Evolutionary conservation across 1,140 invertebrate genomes (phyloP).

Genomic region (Lucilia sericata): DNA sequence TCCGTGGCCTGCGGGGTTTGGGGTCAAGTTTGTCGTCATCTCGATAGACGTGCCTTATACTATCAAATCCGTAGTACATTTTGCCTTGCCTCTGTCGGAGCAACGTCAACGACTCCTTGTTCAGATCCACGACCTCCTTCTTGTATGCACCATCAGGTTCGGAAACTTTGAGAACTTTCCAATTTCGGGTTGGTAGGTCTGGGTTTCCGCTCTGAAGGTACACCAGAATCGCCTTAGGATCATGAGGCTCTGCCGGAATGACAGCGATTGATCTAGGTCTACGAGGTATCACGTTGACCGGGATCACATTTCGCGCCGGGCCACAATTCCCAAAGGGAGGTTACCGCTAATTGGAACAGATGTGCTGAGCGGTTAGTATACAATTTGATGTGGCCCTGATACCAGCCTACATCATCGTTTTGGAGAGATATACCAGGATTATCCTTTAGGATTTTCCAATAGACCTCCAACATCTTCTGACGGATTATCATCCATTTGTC

Average conservation of each 20-base stretch:
- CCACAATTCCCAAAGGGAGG: not conserved
- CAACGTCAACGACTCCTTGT: no score
- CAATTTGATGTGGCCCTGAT: slow-evolving; percentile 13
- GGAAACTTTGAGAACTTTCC: not conserved
- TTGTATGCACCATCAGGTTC: not conserved
- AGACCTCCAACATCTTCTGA: no score
- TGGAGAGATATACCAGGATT: not conserved
- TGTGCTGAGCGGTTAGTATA: not conserved
- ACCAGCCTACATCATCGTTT: slow-evolving; percentile 18
- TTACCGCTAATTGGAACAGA: not conserved
- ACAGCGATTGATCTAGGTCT: not conserved
- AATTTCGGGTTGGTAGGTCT: not conserved
- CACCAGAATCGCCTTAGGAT: not conserved
- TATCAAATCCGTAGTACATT: no score
- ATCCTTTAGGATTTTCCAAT: not conserved
- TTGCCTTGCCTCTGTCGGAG: no score
- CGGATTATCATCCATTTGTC: no score
- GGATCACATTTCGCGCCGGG: not conserved
- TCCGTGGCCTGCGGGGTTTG: no score
- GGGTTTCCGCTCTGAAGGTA: no score
- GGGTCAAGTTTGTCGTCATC: no score
- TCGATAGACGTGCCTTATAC: no score
- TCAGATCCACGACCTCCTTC: not conserved
- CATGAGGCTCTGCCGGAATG: not conserved
- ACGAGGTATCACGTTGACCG: not conserved